Base-by-base conservation (phyloP, 2,888 invertebrate species). In the Monopis laevigella region DNA sequence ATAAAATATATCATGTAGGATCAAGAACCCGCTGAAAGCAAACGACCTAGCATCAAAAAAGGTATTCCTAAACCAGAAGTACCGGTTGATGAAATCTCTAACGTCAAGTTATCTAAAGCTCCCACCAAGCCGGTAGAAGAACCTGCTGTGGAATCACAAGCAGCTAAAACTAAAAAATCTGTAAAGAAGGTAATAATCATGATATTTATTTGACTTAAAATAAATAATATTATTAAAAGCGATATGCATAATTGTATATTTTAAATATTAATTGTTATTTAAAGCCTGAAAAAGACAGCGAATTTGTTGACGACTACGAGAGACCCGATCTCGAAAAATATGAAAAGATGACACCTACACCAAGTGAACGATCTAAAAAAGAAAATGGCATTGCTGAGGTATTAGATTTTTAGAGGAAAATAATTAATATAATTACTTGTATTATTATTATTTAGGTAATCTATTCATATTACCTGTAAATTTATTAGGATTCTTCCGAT, bases 261-360 rank as follows among this genome's bases (percentile, higher is more conserved):
- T 6, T 16, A 5, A 14, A n/a, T 29, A 40, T 29, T 10, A 14
- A 12, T 36, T 21, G 12, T 34, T 16, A 51, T 54, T 61, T 56
- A 47, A 65, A 75, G 73, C 71, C 68, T 29, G 67, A 58, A 46
- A 81, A 82, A 50, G 69, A 77, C 35, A 71, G 77, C 48, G 85
- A 85, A 47, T 77, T 82, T 40, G 74, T 84, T 42, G 87, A 88
- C 28, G 90, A 91, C 66, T 91, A 91, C 57, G 90, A 91, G 59
- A 82, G 88, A 47, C 86, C 90, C 0, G 86, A 85, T 18, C 73
- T 89, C 43, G 89, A 89, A 58, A 87, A 85, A 67, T 88, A 87
- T 54, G 86, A 88, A 56, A 85, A 85, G 64, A 46, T 81, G 28
- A 67, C 77, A 51, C 80, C 80, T 38, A 70, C 78, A 34, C 60